Conservation (phyloP, 2,888 invertebrate species). For the Ophioninae sp. region DNA sequence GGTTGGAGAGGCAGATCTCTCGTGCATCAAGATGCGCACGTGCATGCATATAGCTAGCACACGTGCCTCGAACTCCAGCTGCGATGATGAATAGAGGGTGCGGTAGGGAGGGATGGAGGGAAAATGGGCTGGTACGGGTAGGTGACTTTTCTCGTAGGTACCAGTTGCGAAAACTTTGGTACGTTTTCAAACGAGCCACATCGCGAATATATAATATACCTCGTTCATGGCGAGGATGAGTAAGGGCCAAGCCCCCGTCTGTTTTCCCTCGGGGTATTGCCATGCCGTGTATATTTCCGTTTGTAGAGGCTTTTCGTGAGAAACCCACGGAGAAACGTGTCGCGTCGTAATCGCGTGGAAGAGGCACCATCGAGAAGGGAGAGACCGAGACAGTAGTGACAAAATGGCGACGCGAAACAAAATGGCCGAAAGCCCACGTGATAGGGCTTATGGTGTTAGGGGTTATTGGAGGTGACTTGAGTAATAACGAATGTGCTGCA, state of each 20-base stretch:
- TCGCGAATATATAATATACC: background rate
- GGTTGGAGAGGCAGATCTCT: background rate
- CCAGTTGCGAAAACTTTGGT: slow-evolving; percentile 34
- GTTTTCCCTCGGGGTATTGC: background rate
- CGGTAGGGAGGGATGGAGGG: no score
- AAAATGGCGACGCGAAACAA: no score
- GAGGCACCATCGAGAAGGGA: no score
- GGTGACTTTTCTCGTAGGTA: slow-evolving; percentile 20
- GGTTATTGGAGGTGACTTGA: no score
- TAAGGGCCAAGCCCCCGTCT: no score
- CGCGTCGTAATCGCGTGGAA: no score
- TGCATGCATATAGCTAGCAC: slow-evolving; percentile 55
- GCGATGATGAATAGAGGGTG: slow-evolving; percentile 50
- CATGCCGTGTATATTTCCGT: slow-evolving; percentile 1
- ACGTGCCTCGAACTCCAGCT: slow-evolving; percentile 21
- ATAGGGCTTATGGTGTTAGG: no score
- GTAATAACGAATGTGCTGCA: no score
- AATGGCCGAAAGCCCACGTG: no score
- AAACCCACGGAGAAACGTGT: background rate
- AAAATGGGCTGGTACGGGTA: background rate
- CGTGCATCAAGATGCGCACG: slow-evolving; percentile 57
- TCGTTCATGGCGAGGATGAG: no score
- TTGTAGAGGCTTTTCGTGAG: background rate
- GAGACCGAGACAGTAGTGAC: no score
- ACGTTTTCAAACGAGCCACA: background rate